phyloP scores from a whole-genome alignment of 2,888 invertebrate species.

The Hypselothyrea guttata region DNA sequence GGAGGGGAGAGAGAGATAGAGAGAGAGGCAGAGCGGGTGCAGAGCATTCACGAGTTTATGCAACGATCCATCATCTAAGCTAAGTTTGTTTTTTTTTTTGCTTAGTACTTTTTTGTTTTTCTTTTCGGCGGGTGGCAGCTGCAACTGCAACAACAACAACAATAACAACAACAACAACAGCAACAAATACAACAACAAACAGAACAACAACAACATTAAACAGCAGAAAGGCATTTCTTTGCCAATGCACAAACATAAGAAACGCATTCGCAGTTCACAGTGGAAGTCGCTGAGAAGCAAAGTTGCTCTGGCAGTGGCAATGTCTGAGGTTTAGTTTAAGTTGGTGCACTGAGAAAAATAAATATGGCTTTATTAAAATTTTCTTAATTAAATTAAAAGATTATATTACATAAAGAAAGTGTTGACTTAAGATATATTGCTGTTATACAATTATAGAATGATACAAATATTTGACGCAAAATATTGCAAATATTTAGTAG shows the following conservation, averaged over 20 bases:
- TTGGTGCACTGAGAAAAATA: no score
- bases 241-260: conserved; percentile 63
- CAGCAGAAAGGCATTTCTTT: conserved; percentile 61
- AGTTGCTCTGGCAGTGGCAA: conserved; percentile 23
- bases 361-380: no score
- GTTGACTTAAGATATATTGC: no score
- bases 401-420: no score
- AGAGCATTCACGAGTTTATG: conserved; percentile 55
- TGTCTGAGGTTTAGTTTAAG: conserved; percentile 7
- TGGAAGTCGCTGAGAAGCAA: conserved; percentile 24
- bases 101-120: neutral
- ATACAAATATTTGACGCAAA: no score
- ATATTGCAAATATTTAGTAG: no score
- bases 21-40: conserved; percentile 1
- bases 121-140: conserved; percentile 59
- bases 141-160: conserved; percentile 39
- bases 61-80: conserved; percentile 71
- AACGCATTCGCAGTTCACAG: conserved; percentile 66
- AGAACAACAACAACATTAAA: conserved; percentile 35
- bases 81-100: conserved; percentile 3
- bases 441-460: no score
- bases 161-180: conserved; percentile 33
- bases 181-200: conserved; percentile 28
- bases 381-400: no score
- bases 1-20: neutral